A percentile compares a stretch with the other conserved stretches of the same genome.
These are phyloP conservation scores for Protophormia terraenovae DNA, from an alignment of 2,888 invertebrate genomes.

Conservation along the genomic window DNA sequence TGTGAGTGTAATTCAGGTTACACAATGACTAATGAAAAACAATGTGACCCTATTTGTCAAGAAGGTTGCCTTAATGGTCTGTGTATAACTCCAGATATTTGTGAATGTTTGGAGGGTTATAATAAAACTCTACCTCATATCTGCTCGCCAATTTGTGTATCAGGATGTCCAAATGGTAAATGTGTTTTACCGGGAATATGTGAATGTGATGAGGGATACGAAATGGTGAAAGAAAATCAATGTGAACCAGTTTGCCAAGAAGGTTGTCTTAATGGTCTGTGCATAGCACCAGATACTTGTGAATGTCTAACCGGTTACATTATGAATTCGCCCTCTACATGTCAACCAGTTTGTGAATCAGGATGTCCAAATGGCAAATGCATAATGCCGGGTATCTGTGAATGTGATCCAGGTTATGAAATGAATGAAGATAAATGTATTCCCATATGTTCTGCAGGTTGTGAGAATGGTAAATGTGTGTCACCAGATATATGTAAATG, in stretches of 20 bases:
- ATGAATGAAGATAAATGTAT: constrained; percentile 72
- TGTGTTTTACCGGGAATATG: constrained; percentile 77
- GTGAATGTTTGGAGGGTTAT: no score
- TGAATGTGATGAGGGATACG: constrained; percentile 68
- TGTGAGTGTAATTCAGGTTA: constrained; percentile 87
- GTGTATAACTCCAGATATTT: constrained; percentile 76
- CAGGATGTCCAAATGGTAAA: constrained; percentile 82
- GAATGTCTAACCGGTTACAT: constrained; percentile 86
- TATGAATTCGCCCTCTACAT: background rate
- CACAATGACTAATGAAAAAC: constrained; percentile 71
- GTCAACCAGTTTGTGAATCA: background rate
- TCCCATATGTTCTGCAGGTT: constrained; percentile 69
- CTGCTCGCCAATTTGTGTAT: no score
- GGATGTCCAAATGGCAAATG: background rate
- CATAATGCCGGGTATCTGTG: constrained; percentile 83
- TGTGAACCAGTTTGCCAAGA: constrained; percentile 67
- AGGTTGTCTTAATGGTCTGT: constrained; percentile 74
- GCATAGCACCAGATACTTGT: constrained; percentile 79
- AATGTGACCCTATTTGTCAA: constrained; percentile 81
- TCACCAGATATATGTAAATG: constrained; percentile 75
- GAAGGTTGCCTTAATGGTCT: constrained; percentile 72
- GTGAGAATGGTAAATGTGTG: constrained; percentile 75
- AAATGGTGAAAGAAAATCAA: constrained; percentile 67
- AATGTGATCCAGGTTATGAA: constrained; percentile 83
- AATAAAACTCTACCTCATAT: no score